These are phyloP conservation scores for Drosophila elegans DNA, from an alignment of 1,140 invertebrate species.

Conservation along the genomic window DNA sequence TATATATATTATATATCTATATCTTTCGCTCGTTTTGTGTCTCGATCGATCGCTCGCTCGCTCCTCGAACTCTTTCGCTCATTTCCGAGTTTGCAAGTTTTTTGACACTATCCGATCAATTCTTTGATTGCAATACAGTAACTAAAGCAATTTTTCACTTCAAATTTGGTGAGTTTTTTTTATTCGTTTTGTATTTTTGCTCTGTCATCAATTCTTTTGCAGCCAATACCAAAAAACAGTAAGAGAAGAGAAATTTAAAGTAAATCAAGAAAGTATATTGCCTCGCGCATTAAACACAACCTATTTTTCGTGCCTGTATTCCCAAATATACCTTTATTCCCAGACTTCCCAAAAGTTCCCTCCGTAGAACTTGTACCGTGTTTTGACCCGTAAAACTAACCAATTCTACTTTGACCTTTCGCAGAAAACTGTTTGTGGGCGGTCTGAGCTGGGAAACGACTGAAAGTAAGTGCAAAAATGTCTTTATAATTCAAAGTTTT, in stretches of 20 bases:
- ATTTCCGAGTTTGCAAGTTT: constrained; percentile 65
- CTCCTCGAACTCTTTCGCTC: constrained; percentile 79
- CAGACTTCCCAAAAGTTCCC: background rate
- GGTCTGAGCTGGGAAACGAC: constrained; percentile 98
- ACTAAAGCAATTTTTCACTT: constrained; percentile 71
- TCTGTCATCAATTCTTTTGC: constrained; percentile 75
- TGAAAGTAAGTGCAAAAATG: constrained; percentile 91
- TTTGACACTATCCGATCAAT: constrained; percentile 68
- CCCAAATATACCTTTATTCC: constrained; percentile 6
- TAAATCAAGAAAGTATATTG: constrained; percentile 66
- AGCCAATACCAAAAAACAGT: constrained; percentile 58
- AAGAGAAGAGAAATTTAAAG: constrained; percentile 57
- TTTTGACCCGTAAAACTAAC: constrained; percentile 21
- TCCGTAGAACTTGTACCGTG: background rate
- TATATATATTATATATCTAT: constrained; percentile 51
- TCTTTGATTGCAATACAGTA: constrained; percentile 69
- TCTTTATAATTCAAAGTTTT: background rate
- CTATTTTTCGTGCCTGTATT: constrained; percentile 33
- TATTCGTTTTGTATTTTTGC: constrained; percentile 70
- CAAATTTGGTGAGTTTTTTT: constrained; percentile 81
- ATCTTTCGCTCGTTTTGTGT: constrained; percentile 77
- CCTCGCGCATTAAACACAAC: constrained; percentile 56
- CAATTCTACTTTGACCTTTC: constrained; percentile 74
- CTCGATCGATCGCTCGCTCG: constrained; percentile 70
- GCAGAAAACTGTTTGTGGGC: constrained; percentile 99